phyloP scores from a whole-genome alignment of 1,140 invertebrate genomes.

The Diabrotica virgifera region DNA sequence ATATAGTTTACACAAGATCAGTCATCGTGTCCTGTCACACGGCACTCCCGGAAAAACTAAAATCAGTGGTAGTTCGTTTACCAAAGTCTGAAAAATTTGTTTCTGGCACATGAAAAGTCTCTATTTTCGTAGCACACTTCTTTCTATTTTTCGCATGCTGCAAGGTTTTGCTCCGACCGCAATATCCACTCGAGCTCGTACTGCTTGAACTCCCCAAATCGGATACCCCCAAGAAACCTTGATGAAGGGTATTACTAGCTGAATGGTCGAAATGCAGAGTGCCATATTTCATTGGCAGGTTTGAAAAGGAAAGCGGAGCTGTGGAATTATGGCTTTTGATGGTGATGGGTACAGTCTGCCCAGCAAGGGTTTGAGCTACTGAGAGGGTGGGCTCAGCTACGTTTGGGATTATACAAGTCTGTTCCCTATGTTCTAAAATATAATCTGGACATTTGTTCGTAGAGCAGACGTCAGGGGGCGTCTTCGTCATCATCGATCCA shows the following conservation, averaged over 20 bases:
- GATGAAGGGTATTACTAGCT: constrained; percentile 35
- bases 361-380: constrained; percentile 34
- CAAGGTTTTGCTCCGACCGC: constrained; percentile 44
- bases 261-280: constrained; percentile 39
- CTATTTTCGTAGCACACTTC: constrained; percentile 46
- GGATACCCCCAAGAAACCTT: constrained; percentile 44
- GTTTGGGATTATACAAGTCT: constrained; percentile 25
- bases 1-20: background rate
- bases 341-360: constrained; percentile 46
- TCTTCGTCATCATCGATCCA: constrained; percentile 45
- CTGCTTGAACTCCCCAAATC: constrained; percentile 43
- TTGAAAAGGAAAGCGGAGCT: constrained; percentile 33
- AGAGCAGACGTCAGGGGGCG: constrained; percentile 47
- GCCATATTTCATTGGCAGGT: constrained; percentile 42
- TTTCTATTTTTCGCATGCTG: constrained; percentile 40
- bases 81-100: constrained; percentile 43
- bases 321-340: constrained; percentile 43
- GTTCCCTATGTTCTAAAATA: constrained; percentile 21
- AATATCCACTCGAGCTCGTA: constrained; percentile 44
- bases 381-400: constrained; percentile 12
- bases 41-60: constrained; percentile 45
- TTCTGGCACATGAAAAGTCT: constrained; percentile 44
- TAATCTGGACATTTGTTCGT: constrained; percentile 45
- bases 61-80: constrained; percentile 31
- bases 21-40: constrained; percentile 41